Evolutionary conservation across 2,797 vertebrate species (phyloP), one percentile per base, ranked within the genome.

Genomic region (Crypturellus tataupa): DNA sequence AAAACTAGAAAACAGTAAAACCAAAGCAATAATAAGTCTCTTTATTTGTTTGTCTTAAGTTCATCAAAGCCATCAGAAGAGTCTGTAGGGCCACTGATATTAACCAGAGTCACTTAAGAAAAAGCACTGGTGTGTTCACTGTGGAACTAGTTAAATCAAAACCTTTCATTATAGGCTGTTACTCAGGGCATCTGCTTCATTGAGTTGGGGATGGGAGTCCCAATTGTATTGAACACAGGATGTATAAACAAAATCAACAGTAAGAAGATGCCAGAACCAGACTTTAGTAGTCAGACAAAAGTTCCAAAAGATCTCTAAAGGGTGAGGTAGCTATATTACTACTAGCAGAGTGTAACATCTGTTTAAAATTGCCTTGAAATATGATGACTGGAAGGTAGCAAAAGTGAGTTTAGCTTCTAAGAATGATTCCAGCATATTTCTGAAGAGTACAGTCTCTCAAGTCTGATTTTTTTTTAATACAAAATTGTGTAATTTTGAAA

Each of bases 201-300:
- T 49, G 47, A 49, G 24, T 13, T 49, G 47, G 47, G 21, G 47
- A 49, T 12, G 21, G 47, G 23, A 49, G 47, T 49, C 47, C 23
- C 47, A 92, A 83, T 71, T 80, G 77, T 73, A 46, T 51, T 83
- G 39, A 83, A 53, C 69, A 64, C 60, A 73, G 25, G 8, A 35
- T 65, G 31, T 42, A 70, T 78, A 85, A 91, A 93, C n/a, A 91
- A 94, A 85, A 91, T 55, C 72, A 85, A 77, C 24, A 60, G 10
- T 49, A 49, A 63, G 42, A 51, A 93, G 59, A 63, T 87, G 23
- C 42, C 77, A 67, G 42, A 91, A 83, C 11, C n/a, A 75, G 47
- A 70, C 17, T 12, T 39, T 75, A 51, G 27, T 64, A 87, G 62
- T 87, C 56, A 63, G 16, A 3, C 56, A 90, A 21, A 42, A 73